phyloP scores from a whole-genome alignment of 2,888 invertebrate genomes.

The Pandemis corylana region DNA sequence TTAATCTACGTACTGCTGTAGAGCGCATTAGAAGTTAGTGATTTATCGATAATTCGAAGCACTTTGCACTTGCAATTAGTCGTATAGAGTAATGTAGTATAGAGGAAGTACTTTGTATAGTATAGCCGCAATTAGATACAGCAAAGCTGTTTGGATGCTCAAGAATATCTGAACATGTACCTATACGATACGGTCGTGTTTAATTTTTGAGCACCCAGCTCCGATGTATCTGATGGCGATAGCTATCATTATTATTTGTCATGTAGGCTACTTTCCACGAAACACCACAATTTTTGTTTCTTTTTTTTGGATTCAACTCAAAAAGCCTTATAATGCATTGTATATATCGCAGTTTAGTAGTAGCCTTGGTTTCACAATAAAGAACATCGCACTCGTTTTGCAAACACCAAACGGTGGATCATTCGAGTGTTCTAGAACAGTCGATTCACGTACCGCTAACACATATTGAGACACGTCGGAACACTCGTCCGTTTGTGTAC shows the following conservation, averaged over 20 bases:
- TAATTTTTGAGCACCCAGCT: no score
- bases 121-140: no score
- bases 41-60: conserved; percentile 1
- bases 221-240: no score
- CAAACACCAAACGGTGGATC: conserved; percentile 1
- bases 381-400: not conserved
- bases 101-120: no score
- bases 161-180: no score
- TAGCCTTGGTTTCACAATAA: not conserved
- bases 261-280: no score
- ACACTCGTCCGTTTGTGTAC: conserved; percentile 33
- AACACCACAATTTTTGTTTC: no score
- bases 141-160: no score
- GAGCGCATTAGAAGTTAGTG: not conserved
- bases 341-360: not conserved
- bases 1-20: not conserved
- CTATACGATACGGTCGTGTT: no score
- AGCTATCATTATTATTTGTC: no score
- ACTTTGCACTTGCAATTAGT: not conserved
- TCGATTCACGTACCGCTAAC: not conserved
- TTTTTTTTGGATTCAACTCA: no score
- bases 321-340: no score
- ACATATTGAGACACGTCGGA: conserved; percentile 1
- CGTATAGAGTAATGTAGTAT: not conserved
- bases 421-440: not conserved